phyloP scores from a whole-genome alignment of 2,113 vertebrate genomes.

The Hippopotamus amphibius region DNA sequence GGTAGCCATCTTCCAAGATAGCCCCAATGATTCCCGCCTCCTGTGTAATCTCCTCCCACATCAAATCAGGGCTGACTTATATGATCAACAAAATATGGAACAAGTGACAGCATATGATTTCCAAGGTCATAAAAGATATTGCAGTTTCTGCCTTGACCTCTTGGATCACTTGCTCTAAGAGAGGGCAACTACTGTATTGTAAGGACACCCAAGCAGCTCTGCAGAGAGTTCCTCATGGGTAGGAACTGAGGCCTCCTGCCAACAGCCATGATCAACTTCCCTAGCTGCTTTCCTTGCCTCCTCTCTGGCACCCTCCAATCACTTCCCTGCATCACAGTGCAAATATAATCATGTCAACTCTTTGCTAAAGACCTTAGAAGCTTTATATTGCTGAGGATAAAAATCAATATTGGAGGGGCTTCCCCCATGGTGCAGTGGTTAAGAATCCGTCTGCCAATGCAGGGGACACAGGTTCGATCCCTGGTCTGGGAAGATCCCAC shows the following conservation, averaged over 20 bases:
- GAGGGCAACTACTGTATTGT: neutral
- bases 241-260: neutral
- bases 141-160: neutral
- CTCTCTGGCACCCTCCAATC: neutral
- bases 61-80: neutral
- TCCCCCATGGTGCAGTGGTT: no score
- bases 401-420: neutral
- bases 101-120: neutral
- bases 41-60: neutral
- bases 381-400: neutral
- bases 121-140: constrained; percentile 14
- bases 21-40: neutral
- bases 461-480: no score
- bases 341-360: constrained; percentile 16
- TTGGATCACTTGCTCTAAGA: neutral
- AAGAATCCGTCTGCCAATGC: no score
- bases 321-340: neutral
- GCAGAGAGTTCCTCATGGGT: neutral
- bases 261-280: neutral
- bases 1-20: neutral
- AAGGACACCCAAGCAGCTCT: neutral
- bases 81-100: neutral
- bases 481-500: no score
- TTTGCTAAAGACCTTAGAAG: neutral
- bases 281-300: neutral